Evolutionary conservation across 2,113 vertebrate species (phyloP).

Genomic region (Psettodes erumei): DNA sequence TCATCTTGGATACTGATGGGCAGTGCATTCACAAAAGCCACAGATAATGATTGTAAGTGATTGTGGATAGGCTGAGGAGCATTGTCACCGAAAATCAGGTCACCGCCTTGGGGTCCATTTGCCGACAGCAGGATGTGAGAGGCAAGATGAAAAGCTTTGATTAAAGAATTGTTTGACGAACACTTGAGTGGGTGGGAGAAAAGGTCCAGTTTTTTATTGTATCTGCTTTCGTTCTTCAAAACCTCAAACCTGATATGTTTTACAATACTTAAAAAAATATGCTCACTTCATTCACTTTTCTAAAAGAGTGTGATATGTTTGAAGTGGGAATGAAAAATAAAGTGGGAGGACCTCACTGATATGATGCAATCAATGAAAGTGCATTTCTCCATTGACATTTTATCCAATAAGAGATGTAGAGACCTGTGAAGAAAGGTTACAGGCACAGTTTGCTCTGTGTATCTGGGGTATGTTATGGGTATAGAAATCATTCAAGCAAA

Average conservation of each 20-base stretch:
- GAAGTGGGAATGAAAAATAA: not conserved
- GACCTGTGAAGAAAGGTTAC: too few species aligned
- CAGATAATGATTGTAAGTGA: conserved; percentile 27
- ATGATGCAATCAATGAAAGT: not conserved
- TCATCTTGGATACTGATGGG: not conserved
- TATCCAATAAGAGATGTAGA: too few species aligned
- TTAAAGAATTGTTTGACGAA: conserved; percentile 11
- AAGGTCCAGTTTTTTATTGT: not conserved
- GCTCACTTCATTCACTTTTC: not conserved
- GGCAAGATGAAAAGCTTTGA: not conserved
- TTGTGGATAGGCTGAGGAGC: not conserved
- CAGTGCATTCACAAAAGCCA: conserved; percentile 11
- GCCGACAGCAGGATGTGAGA: conserved; percentile 9
- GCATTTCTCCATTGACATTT: not conserved
- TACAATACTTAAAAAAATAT: not conserved
- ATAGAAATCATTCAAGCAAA: too few species aligned
- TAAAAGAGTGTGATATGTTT: too few species aligned
- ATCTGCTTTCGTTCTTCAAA: not conserved
- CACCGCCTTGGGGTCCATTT: not conserved
- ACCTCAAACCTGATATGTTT: not conserved
- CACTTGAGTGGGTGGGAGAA: not conserved
- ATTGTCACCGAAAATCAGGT: conserved; percentile 17
- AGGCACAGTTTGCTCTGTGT: too few species aligned
- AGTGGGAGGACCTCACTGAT: not conserved
- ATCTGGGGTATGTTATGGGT: too few species aligned